Evolutionary conservation across 2,113 vertebrate genomes (phyloP), one percentile per base, ranked within the genome.

Genomic region (Antechinus stuartii): DNA sequence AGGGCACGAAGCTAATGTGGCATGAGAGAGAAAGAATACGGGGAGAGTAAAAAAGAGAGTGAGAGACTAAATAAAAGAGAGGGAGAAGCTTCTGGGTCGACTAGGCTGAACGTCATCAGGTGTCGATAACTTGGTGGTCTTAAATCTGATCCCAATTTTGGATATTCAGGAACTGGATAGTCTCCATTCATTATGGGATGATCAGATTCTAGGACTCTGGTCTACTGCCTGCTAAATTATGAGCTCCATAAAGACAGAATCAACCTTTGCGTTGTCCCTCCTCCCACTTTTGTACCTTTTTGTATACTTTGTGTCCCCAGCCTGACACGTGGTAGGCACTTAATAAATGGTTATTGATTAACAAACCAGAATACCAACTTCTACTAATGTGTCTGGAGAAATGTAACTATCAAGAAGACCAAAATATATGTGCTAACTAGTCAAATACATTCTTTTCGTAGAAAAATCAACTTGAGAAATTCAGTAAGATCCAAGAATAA

Each of bases 31-130:
- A 91, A 89, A 76, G 90, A 68, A 89, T 95, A 54, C 54, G 55
- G n/a, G 56, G n/a, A 11, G 91, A 47, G 49, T 50, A 90, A 11
- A 22, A 16, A 8, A 91, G 14, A 89, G 46, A 54, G 90, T 57
- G 55, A 90, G 53, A 92, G 54, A 47, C 56, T 89, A 93, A 92
- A 91, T 92, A 22, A 94, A 93, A 94, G 26, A 57, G 22, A 92
- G 61, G 46, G 84, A 76, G 52, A 35, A 2, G 24, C 2, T 23
- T 0, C 19, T 84, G 68, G 19, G 6, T 42, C 19, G 19, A 84
- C 16, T 35, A 84, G 35, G n/a, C 19, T 42, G 68, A 23, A 42
- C 16, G 19, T 19, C 27, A 42, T 84, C 2, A 19, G 19, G 19
- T 42, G 19, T 84, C 68, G 7, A 7, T 23, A 84, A 84, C 19